Base-by-base conservation (phyloP, 1,140 invertebrate genomes). In the Aphaenogaster ashmeadi region DNA sequence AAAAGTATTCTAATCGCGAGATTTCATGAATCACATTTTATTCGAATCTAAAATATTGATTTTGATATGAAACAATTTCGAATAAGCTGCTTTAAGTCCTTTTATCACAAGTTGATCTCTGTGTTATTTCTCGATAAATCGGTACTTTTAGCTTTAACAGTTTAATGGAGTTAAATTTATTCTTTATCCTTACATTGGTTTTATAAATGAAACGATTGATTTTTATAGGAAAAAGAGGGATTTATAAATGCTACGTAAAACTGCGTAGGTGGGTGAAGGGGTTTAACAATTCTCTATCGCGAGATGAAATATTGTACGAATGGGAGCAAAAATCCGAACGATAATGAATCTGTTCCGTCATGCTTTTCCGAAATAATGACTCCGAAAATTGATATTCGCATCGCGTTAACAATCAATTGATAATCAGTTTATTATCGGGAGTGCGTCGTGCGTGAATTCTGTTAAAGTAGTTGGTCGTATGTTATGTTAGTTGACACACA, bases 341-440 rank as follows among this genome's bases (percentile, higher is more conserved):
- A 75, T 84, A 84, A 84, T 62, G 80, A 75, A 84, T 13, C 21
- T 21, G 80, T 60, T 84, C 56, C 18, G 27, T 27, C 7, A 21
- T 54, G 27, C 33, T 50, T 74, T 50, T 38, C n/a, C 33, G 13
- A 71, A 60, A 60, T 84, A 84, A 84, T 62, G 8, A 84, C 41
- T 75, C 27, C 7, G 54, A 44, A 62, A 84, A 84, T 75, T 84
- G 69, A 84, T 84, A 75, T 62, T 60, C 33, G 41, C 18, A 41
- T 50, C 44, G 54, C 18, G 69, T 84, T 84, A 75, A 62, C 54
- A 60, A 60, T 41, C 54, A 74, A 60, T 84, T 60, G 72, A 84
- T 74, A 75, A 56, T 50, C 69, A 74, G 69, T 74, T 84, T 75
- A 75, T 84, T 75, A 84, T 84, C 27, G 54, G 13, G 67, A 75